Percentiles rank a stretch among this genome's conserved stretches.
Evolutionary conservation across 1,140 invertebrate genomes (phyloP).

Genomic region (Gonatopus flavifemur): DNA sequence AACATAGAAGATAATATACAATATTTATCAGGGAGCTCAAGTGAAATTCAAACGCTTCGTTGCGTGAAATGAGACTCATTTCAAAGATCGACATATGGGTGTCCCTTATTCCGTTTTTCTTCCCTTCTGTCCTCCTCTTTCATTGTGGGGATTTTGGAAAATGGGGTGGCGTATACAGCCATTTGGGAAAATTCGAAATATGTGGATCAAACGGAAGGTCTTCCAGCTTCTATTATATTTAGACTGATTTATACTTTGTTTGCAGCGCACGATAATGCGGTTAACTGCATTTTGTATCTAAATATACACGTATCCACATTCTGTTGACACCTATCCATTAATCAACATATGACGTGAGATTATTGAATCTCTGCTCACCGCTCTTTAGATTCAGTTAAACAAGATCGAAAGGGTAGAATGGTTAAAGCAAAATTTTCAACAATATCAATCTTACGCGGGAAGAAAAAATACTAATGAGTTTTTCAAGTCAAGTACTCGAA

Average conservation of each 20-base stretch:
- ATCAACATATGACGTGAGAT: not conserved
- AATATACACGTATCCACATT: too few relatives aligned
- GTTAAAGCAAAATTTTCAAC: too few relatives aligned
- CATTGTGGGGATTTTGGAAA: conserved; percentile 6
- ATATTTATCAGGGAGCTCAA: too few relatives aligned
- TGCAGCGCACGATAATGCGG: conserved; percentile 27
- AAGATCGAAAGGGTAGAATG: not conserved
- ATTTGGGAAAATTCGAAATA: conserved; percentile 56
- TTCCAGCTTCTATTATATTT: conserved; percentile 43
- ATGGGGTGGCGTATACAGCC: conserved; percentile 39
- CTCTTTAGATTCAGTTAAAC: conserved; percentile 7
- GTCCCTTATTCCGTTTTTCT: conserved; percentile 24
- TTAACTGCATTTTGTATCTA: conserved; percentile 3
- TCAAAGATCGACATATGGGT: conserved; percentile 49
- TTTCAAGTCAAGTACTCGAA: too few relatives aligned
- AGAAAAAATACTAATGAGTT: too few relatives aligned
- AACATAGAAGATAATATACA: too few relatives aligned
- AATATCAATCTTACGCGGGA: too few relatives aligned
- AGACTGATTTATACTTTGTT: conserved; percentile 58
- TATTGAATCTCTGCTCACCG: not conserved
- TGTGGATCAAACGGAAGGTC: conserved; percentile 41
- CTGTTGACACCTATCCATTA: not conserved
- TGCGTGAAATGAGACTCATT: conserved; percentile 44
- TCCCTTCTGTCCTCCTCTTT: conserved; percentile 7
- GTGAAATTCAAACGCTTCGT: too few relatives aligned